These are phyloP conservation scores for Macaca nemestrina DNA, from an alignment of 2,113 vertebrate genomes.

Conservation along the genomic window DNA sequence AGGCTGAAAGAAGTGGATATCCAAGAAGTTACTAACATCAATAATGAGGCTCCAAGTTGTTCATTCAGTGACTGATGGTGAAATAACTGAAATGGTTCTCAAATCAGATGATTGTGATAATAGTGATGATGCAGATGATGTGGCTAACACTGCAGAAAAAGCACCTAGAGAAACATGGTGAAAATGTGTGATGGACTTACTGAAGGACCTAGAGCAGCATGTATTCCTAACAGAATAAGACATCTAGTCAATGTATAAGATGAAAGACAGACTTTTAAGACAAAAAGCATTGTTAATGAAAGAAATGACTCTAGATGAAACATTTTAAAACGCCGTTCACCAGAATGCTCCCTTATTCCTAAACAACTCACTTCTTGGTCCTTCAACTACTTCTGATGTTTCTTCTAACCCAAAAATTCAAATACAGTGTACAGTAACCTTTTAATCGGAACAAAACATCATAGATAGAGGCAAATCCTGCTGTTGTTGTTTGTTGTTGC, in stretches of 20 bases:
- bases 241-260: background rate
- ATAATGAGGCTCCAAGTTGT: background rate
- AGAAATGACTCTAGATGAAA: background rate
- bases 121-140: background rate
- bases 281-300: background rate
- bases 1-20: background rate
- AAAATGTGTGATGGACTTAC: background rate
- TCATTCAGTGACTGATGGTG: background rate
- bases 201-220: background rate
- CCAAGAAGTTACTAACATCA: background rate
- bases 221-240: background rate
- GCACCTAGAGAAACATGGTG: background rate
- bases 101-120: background rate
- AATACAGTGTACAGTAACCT: background rate
- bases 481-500: background rate
- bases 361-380: background rate
- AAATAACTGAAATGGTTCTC: background rate
- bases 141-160: background rate
- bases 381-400: background rate
- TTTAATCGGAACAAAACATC: background rate
- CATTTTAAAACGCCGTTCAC: background rate
- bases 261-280: background rate
- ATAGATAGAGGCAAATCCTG: background rate
- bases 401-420: background rate
- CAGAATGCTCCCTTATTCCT: background rate